Evolutionary conservation across 2,888 invertebrate species (phyloP).

Genomic region (Leucophora obtusa): DNA sequence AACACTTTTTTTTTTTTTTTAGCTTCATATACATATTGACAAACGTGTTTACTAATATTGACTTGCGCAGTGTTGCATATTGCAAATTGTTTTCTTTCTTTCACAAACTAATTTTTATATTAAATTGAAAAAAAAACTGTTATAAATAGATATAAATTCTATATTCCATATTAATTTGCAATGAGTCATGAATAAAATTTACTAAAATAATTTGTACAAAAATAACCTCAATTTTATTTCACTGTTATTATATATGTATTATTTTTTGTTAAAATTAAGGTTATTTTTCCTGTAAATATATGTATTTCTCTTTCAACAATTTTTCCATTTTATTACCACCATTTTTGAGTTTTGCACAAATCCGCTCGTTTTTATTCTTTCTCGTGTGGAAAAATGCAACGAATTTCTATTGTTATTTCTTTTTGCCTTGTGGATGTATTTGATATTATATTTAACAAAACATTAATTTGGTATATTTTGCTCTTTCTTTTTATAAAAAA

Average conservation of each 20-base stretch:
- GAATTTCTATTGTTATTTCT: slow-evolving; percentile 63
- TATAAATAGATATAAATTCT: slow-evolving; percentile 42
- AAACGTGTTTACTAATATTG: slow-evolving; percentile 56
- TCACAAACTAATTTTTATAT: slow-evolving; percentile 2
- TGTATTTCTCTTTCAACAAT: neutral
- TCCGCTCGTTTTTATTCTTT: slow-evolving; percentile 24
- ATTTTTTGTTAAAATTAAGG: neutral
- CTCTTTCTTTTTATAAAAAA: slow-evolving; percentile 61
- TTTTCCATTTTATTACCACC: slow-evolving; percentile 21
- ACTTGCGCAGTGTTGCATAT: slow-evolving; percentile 69
- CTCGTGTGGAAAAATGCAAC: slow-evolving; percentile 23
- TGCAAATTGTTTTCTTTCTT: slow-evolving; percentile 20
- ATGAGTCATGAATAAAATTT: slow-evolving; percentile 28
- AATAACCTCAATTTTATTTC: neutral
- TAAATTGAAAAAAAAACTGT: slow-evolving; percentile 21
- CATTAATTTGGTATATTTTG: slow-evolving; percentile 28
- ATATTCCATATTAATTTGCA: neutral
- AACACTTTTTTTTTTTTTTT: slow-evolving; percentile 15
- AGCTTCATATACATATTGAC: neutral
- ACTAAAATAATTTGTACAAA: neutral
- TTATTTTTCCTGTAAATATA: neutral
- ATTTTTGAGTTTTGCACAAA: slow-evolving; percentile 17
- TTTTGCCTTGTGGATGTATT: slow-evolving; percentile 33
- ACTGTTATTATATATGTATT: neutral
- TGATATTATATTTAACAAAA: slow-evolving; percentile 13